phyloP scores from a whole-genome alignment of 2,888 invertebrate genomes.

The Microchrysa polita region DNA sequence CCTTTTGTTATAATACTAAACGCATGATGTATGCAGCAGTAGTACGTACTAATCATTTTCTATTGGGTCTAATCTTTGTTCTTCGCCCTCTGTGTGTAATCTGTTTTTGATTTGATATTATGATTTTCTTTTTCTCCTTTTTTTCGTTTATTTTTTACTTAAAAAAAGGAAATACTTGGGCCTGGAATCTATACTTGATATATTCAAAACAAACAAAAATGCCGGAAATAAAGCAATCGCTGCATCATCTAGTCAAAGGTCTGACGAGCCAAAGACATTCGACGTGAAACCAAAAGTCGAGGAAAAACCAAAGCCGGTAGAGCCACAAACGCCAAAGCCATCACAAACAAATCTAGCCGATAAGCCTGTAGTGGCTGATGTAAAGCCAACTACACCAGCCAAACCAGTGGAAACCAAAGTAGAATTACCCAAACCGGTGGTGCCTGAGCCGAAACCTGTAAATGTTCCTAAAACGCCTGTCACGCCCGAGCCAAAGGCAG shows the following conservation, averaged over 20 bases:
- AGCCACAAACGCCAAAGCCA: conserved; percentile 22
- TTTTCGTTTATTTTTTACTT: conserved; percentile 3
- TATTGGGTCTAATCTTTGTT: conserved; percentile 41
- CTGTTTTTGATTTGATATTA: conserved; percentile 49
- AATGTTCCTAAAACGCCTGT: conserved; percentile 13
- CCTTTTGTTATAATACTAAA: background rate
- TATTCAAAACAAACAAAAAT: conserved; percentile 58
- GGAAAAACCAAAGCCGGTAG: conserved; percentile 10
- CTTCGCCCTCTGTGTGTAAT: conserved; percentile 48
- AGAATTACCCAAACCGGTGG: conserved; percentile 39
- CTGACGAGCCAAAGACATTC: conserved; percentile 46
- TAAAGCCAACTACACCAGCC: conserved; percentile 42
- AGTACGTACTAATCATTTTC: conserved; percentile 24
- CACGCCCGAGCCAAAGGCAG: conserved; percentile 51
- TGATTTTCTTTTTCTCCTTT: conserved; percentile 52
- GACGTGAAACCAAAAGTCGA: conserved; percentile 39
- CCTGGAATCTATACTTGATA: conserved; percentile 60
- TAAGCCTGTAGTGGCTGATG: background rate
- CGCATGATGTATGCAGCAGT: conserved; percentile 36
- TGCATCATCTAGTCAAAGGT: conserved; percentile 42
- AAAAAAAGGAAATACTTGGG: conserved; percentile 62
- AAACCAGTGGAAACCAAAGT: conserved; percentile 29
- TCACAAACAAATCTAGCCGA: conserved; percentile 34
- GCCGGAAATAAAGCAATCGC: conserved; percentile 44
- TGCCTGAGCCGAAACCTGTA: conserved; percentile 33